A percentile compares a stretch with the other conserved stretches of the same genome.
Conservation (phyloP, 2,113 vertebrate genomes). For the Dascyllus trimaculatus region DNA sequence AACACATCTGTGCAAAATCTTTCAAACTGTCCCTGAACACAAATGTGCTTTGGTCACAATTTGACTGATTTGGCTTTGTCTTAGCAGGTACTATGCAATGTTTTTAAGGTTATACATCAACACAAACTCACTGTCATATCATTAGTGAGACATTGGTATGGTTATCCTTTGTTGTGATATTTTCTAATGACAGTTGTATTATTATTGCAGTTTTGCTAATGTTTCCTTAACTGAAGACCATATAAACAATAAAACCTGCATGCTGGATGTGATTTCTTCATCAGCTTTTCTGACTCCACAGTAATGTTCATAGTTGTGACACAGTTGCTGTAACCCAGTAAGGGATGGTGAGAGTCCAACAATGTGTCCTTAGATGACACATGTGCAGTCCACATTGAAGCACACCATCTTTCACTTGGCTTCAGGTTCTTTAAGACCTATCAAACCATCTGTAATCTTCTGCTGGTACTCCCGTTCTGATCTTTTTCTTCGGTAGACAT, state of each 20-base stretch:
- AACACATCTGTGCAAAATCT: constrained; percentile 25
- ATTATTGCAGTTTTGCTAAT: constrained; percentile 15
- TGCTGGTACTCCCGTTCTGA: constrained; percentile 90
- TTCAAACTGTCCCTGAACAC: background rate
- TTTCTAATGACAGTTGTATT: constrained; percentile 11
- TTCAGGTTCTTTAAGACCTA: constrained; percentile 60
- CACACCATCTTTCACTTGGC: constrained; percentile 68
- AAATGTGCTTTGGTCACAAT: background rate
- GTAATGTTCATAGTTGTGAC: background rate
- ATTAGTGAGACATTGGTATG: background rate
- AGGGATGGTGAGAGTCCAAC: constrained; percentile 17
- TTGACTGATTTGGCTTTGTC: constrained; percentile 6
- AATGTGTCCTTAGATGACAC: background rate
- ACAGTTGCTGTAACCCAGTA: background rate
- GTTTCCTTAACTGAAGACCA: constrained; percentile 24
- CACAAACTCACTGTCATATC: background rate
- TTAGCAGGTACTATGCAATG: constrained; percentile 19
- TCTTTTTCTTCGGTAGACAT: constrained; percentile 95
- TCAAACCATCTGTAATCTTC: constrained; percentile 81
- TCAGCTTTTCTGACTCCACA: constrained; percentile 11
- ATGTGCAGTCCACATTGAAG: constrained; percentile 22
- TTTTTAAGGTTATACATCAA: background rate
- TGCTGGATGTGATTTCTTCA: constrained; percentile 41
- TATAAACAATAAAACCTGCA: constrained; percentile 70
- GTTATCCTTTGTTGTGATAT: background rate